A percentile compares a stretch with the other conserved stretches of the same genome.
Evolutionary conservation across 2,797 vertebrate species (phyloP).

Genomic region (Chromobotia macracanthus): DNA sequence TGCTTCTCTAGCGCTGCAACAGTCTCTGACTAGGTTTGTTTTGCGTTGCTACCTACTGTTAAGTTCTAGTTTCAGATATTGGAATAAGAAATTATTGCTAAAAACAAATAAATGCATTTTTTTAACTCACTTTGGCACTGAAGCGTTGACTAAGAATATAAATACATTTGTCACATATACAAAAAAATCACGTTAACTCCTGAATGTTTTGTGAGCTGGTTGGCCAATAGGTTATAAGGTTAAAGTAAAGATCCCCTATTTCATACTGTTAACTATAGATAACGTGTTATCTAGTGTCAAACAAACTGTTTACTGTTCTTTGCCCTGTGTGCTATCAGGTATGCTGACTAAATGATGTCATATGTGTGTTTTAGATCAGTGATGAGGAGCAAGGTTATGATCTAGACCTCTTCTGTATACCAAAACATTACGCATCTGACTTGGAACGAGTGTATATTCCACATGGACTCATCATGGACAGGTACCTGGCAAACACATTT

Average conservation of each 20-base stretch:
- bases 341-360: slow-evolving; percentile 13
- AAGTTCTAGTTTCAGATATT: background rate
- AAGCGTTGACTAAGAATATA: too few relatives aligned
- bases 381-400: slow-evolving; percentile 97
- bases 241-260: slow-evolving; percentile 5
- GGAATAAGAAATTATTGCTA: too few relatives aligned
- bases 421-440: slow-evolving; percentile 92
- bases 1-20: background rate
- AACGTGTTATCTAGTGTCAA: background rate
- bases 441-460: slow-evolving; percentile 97
- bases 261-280: background rate
- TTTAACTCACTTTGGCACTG: too few relatives aligned
- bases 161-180: background rate
- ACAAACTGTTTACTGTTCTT: slow-evolving; percentile 1
- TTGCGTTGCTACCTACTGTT: background rate
- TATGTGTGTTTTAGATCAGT: slow-evolving; percentile 83
- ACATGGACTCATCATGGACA: slow-evolving; percentile 97
- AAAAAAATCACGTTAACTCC: background rate
- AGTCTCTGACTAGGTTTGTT: background rate
- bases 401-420: slow-evolving; percentile 97
- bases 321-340: background rate
- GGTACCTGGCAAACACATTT: slow-evolving; percentile 74
- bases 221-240: background rate
- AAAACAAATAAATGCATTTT: too few relatives aligned
- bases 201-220: background rate